phyloP scores from a whole-genome alignment of 2,888 invertebrate species.

The Lasioglossum pauxillum region DNA sequence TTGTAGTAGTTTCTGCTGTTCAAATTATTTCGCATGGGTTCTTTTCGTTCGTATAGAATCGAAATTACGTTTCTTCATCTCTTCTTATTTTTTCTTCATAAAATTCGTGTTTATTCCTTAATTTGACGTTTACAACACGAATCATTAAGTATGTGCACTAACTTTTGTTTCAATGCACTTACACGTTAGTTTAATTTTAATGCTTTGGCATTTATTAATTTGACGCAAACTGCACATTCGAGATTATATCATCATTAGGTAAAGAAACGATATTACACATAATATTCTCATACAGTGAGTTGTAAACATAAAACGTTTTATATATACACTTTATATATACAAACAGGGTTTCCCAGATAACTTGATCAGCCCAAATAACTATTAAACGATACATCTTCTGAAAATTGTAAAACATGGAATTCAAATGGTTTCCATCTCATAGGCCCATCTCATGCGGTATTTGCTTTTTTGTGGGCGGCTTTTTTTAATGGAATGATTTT shows the following conservation, averaged over 20 bases:
- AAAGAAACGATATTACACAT: neutral
- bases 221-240: neutral
- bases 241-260: neutral
- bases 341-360: neutral
- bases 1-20: slow-evolving; percentile 44
- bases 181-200: slow-evolving; percentile 19
- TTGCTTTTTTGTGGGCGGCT: too few species aligned
- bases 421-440: too few species aligned
- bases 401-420: too few species aligned
- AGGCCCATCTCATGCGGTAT: too few species aligned
- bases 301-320: neutral
- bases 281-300: neutral
- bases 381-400: too few species aligned
- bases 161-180: slow-evolving; percentile 21
- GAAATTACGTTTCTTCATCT: slow-evolving; percentile 45
- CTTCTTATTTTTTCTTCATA: slow-evolving; percentile 12
- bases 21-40: slow-evolving; percentile 69
- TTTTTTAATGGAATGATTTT: neutral
- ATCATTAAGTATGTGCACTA: slow-evolving; percentile 14
- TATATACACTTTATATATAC: too few species aligned
- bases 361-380: too few species aligned
- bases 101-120: slow-evolving; percentile 24
- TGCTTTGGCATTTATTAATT: neutral
- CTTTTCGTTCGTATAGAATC: slow-evolving; percentile 58
- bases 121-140: neutral